Base-by-base conservation (phyloP, 2,113 vertebrate species). In the Neogobius melanostomus region DNA sequence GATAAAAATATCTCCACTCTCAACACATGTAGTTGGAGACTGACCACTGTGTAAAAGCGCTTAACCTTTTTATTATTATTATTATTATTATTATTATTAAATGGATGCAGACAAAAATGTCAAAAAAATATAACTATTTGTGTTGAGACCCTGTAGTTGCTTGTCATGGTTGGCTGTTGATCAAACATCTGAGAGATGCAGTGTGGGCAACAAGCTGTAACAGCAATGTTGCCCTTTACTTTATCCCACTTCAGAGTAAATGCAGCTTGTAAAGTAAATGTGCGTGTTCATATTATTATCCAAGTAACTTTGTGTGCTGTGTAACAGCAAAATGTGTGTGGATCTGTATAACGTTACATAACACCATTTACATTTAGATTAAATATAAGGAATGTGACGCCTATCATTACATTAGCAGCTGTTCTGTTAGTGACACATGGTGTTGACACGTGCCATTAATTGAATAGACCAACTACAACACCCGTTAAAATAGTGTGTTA, bases 321-420 rank as follows among this genome's bases (percentile, higher is more conserved):
- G 28, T 36, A 36, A 36, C 28, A 36, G 28, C 28, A 36, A 36
- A 36, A 36, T 36, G 28, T 36, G 28, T 36, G 49, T 14, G 48
- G 11, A 50, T 15, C 6, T 11, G 12, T 56, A 56, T 5, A 2
- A 8, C 17, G 6, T 28, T 56, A 56, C 42, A 15, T 43, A 6
- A 15, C 16, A 44, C 14, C 10, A 11, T 75, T 51, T 45, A 75
- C 64, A 75, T 86, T 54, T 82, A 77, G 59, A 66, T 14, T 14
- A n/a, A 59, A 61, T 63, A 68, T 69, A 57, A 9, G 77, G 79
- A 87, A 82, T 87, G 66, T 80, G 65, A 72, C 71, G 72, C 77
- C 47, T 43, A 53, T 56, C 16, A 56, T 66, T 53, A 64, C 45
- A 48, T 8, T 46, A 53, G 48, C 70, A 57, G n/a, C 43, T 50